phyloP scores from a whole-genome alignment of 2,113 vertebrate genomes.

The Aldabrachelys gigantea region DNA sequence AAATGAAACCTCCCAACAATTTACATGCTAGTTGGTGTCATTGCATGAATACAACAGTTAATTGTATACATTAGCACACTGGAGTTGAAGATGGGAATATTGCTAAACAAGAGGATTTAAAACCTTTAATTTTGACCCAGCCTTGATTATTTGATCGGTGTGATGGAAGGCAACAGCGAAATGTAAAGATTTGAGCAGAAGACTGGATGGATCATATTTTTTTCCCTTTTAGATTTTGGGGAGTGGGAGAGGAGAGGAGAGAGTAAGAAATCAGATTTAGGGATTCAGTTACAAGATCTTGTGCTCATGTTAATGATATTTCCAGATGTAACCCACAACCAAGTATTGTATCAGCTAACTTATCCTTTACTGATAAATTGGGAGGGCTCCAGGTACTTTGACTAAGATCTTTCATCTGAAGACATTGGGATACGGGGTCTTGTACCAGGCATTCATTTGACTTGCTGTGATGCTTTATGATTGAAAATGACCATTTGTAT shows the following conservation, averaged over 20 bases:
- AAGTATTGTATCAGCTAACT: neutral
- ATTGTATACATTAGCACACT: neutral
- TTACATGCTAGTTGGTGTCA: neutral
- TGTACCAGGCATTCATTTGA: neutral
- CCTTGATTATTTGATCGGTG: neutral
- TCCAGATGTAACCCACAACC: neutral
- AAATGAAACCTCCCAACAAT: too few relatives aligned
- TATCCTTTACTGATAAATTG: neutral
- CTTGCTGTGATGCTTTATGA: too few relatives aligned
- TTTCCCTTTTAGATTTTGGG: neutral
- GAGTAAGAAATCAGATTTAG: neutral
- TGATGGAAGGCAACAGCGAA: neutral
- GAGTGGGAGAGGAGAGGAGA: neutral
- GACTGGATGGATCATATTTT: too few relatives aligned
- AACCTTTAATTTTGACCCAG: neutral
- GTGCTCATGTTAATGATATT: neutral
- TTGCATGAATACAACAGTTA: neutral
- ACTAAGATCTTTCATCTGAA: neutral
- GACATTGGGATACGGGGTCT: neutral
- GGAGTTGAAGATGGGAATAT: neutral
- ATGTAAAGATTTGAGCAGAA: neutral
- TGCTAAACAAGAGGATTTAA: neutral
- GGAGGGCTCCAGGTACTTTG: neutral
- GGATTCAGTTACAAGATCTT: neutral
- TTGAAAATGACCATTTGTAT: too few relatives aligned